Percentiles rank a stretch among this genome's conserved stretches.
These are phyloP conservation scores for Eledona agricola DNA, from an alignment of 2,888 invertebrate genomes.

Conservation along the genomic window DNA sequence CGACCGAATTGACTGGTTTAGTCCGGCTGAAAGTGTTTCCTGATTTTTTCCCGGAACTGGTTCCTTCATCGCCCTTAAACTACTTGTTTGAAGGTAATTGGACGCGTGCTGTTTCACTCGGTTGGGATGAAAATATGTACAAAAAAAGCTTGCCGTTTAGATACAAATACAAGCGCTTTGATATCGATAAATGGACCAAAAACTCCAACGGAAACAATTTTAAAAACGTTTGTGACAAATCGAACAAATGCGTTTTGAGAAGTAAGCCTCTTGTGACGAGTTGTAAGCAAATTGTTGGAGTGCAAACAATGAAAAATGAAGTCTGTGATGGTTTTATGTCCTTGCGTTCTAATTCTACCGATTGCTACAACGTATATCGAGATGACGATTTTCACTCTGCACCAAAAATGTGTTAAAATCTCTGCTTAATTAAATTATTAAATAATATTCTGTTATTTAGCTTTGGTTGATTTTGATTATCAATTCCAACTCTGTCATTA, in stretches of 20 bases:
- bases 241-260: neutral
- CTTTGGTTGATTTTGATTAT: too few relatives aligned
- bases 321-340: neutral
- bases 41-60: neutral
- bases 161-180: constrained; percentile 5
- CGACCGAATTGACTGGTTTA: neutral
- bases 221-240: constrained; percentile 1
- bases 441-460: too few relatives aligned
- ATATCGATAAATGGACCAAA: constrained; percentile 8
- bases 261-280: constrained; percentile 10
- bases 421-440: too few relatives aligned
- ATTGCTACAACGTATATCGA: too few relatives aligned
- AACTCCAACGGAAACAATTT: neutral
- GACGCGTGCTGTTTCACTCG: constrained; percentile 3
- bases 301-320: neutral
- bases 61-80: constrained; percentile 1
- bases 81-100: constrained; percentile 4
- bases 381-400: too few relatives aligned
- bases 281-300: constrained; percentile 11
- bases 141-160: neutral
- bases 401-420: too few relatives aligned
- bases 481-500: too few relatives aligned
- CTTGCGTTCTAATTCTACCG: neutral
- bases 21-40: constrained; percentile 6
- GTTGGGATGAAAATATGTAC: constrained; percentile 14